phyloP scores from a whole-genome alignment of 2,113 vertebrate genomes.

The Octodon degus region DNA sequence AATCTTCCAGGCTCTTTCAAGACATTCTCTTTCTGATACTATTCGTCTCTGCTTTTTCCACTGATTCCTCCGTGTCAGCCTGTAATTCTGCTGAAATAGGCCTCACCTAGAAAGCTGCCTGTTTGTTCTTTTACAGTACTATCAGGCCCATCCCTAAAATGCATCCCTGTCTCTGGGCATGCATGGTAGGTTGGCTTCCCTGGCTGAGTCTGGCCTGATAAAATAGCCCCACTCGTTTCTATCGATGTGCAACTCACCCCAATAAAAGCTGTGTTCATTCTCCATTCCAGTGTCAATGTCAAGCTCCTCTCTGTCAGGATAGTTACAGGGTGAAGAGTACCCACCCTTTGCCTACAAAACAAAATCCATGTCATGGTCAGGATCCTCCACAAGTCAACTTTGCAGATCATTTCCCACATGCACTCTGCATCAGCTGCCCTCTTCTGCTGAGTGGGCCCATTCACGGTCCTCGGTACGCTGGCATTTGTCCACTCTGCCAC shows the following conservation, averaged over 20 bases:
- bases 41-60: not conserved
- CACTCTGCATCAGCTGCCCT: not conserved
- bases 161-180: not conserved
- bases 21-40: not conserved
- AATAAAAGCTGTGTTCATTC: not conserved
- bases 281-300: not conserved
- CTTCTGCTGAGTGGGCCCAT: not conserved
- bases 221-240: not conserved
- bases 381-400: not conserved
- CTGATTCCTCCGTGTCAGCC: not conserved
- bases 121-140: not conserved
- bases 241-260: not conserved
- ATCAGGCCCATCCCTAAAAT: not conserved
- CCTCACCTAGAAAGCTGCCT: not conserved
- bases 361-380: not conserved
- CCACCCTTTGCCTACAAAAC: not conserved
- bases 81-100: slow-evolving; percentile 18
- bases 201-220: not conserved
- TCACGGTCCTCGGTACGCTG: not conserved
- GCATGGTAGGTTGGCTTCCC: not conserved
- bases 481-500: not conserved
- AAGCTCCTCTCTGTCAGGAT: not conserved
- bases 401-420: not conserved
- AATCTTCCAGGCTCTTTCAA: not conserved
- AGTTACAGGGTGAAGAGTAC: not conserved